Conservation (phyloP, 2,113 vertebrate genomes). For the Merops nubicus region DNA sequence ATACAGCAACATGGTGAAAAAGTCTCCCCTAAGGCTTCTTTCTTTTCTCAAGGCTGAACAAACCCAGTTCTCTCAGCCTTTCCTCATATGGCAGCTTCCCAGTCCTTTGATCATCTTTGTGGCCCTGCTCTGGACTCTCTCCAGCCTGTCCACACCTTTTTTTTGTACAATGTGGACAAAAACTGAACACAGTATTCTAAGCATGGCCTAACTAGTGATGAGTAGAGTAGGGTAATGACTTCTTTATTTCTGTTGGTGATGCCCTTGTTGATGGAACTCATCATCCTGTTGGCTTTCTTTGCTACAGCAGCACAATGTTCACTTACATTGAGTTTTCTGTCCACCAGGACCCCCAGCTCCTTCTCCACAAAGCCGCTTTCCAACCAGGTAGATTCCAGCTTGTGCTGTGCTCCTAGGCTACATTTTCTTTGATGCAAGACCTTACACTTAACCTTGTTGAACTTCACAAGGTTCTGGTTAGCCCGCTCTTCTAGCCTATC, state of each 20-base stretch:
- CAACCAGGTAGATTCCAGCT: rapidly evolving
- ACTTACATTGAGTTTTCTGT: not conserved
- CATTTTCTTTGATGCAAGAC: not conserved
- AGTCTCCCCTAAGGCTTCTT: not conserved
- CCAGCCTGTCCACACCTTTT: not conserved
- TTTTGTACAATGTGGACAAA: not conserved
- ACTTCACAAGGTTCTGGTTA: not conserved
- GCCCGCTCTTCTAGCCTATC: not conserved
- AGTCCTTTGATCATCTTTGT: not conserved
- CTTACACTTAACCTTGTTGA: not conserved
- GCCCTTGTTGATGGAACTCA: not conserved
- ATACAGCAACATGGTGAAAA: not conserved
- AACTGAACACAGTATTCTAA: not conserved
- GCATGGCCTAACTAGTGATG: not conserved
- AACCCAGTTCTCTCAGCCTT: not conserved
- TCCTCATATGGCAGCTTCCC: not conserved
- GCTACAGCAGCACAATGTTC: not conserved
- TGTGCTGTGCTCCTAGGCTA: not conserved
- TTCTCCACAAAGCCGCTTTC: not conserved
- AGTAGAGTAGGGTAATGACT: not conserved
- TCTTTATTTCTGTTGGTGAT: not conserved
- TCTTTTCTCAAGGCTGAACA: not conserved
- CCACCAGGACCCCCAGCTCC: not conserved
- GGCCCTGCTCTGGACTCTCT: not conserved
- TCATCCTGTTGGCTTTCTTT: not conserved